Conservation (phyloP, 2,888 invertebrate species). For the Chrysolina haemoptera region DNA sequence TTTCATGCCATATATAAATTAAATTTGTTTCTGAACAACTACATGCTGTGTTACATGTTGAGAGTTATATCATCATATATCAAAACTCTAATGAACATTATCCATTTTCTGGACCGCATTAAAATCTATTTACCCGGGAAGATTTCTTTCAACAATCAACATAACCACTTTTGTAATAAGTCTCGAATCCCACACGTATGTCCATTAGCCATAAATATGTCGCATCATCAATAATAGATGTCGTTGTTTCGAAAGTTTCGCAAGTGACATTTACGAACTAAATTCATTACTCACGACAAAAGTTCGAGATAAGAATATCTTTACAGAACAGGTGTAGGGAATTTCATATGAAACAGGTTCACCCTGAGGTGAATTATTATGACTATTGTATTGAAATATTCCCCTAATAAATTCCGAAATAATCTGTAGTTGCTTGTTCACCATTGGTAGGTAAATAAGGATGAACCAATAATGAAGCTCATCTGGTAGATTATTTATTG, state of each 20-base stretch:
- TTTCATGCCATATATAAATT: no score
- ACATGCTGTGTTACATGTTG: not conserved
- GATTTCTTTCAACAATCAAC: slow-evolving; percentile 9
- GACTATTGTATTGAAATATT: not conserved
- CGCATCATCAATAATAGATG: slow-evolving; percentile 28
- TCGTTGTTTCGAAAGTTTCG: slow-evolving; percentile 19
- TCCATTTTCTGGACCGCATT: slow-evolving; percentile 11
- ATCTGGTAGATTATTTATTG: not conserved
- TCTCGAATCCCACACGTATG: slow-evolving; percentile 18
- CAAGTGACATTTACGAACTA: slow-evolving; percentile 24
- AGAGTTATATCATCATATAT: slow-evolving; percentile 4
- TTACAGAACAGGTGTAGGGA: slow-evolving; percentile 1
- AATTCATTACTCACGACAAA: slow-evolving; percentile 30
- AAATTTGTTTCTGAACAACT: not conserved
- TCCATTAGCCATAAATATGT: slow-evolving; percentile 26
- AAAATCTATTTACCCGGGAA: slow-evolving; percentile 17
- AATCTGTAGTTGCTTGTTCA: not conserved
- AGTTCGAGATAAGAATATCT: slow-evolving; percentile 20
- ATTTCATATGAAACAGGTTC: slow-evolving; percentile 17
- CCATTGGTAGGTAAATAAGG: not conserved
- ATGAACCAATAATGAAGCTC: not conserved
- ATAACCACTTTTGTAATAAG: slow-evolving; percentile 19
- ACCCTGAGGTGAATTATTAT: slow-evolving; percentile 20
- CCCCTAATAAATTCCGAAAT: slow-evolving; percentile 1
- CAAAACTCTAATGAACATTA: not conserved